A percentile compares a stretch with the other conserved stretches of the same genome.
These are phyloP conservation scores for Megastigmus dorsalis DNA, from an alignment of 2,888 invertebrate genomes.

Conservation along the genomic window DNA sequence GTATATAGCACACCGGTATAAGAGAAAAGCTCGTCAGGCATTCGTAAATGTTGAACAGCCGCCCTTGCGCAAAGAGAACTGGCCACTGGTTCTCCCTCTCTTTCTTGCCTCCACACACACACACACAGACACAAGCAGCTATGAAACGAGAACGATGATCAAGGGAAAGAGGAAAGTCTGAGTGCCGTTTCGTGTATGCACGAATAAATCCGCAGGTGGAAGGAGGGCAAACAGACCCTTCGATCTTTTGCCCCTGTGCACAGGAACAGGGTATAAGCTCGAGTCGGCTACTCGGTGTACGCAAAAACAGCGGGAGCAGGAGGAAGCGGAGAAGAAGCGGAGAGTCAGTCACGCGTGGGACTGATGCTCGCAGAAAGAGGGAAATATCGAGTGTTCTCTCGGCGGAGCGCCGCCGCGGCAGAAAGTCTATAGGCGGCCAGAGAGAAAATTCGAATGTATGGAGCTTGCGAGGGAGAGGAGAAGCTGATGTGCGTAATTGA, in stretches of 20 bases:
- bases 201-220: slow-evolving; percentile 67
- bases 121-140: too few relatives aligned
- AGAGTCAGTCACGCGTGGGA: not conserved
- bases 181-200: slow-evolving; percentile 71
- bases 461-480: not conserved
- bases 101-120: too few relatives aligned
- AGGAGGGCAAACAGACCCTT: slow-evolving; percentile 53
- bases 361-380: slow-evolving; percentile 11
- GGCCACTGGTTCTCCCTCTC: too few relatives aligned
- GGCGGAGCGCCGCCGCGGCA: not conserved
- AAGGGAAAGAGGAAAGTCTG: slow-evolving; percentile 55
- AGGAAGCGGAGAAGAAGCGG: too few relatives aligned
- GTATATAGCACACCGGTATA: too few relatives aligned
- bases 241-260: slow-evolving; percentile 7
- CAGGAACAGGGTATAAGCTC: too few relatives aligned
- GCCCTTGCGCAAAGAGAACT: not conserved
- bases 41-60: slow-evolving; percentile 27
- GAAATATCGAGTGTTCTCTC: slow-evolving; percentile 14
- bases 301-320: slow-evolving; percentile 17
- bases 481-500: too few relatives aligned
- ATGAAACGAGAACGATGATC: slow-evolving; percentile 28
- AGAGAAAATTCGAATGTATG: too few relatives aligned
- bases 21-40: slow-evolving; percentile 12
- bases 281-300: too few relatives aligned
- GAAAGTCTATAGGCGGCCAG: not conserved